A percentile compares a stretch with the other conserved stretches of the same genome.
Conservation (phyloP, 2,797 vertebrate genomes). For the Eulemur mongoz region DNA sequence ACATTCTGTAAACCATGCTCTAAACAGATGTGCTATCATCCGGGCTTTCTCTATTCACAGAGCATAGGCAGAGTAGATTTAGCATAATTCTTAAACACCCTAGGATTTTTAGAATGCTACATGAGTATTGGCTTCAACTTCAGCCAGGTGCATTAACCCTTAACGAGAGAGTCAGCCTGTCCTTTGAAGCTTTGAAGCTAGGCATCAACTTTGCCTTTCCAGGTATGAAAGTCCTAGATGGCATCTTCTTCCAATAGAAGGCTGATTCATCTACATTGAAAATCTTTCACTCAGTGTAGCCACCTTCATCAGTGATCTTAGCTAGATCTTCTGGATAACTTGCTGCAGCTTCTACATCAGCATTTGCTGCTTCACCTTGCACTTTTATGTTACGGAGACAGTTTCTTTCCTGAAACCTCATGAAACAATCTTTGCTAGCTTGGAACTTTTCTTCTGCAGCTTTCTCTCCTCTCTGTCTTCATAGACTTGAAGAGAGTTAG, state of each 20-base stretch:
- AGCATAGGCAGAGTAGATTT: background rate
- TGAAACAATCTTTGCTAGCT: background rate
- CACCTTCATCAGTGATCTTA: no score
- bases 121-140: background rate
- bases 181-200: background rate
- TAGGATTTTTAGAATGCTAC: background rate
- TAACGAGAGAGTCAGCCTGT: background rate
- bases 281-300: no score
- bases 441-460: background rate
- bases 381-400: no score
- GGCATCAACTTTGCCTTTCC: background rate
- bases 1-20: background rate
- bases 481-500: background rate
- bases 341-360: no score
- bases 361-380: no score
- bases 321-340: no score
- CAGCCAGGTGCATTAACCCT: background rate
- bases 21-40: background rate
- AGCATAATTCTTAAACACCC: background rate
- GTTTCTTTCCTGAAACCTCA: background rate
- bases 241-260: no score
- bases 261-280: no score
- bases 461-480: background rate
- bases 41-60: background rate
- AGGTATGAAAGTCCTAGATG: no score